These are phyloP conservation scores for Nothobranchius furzeri DNA, from an alignment of 2,113 vertebrate species.

Conservation along the genomic window DNA sequence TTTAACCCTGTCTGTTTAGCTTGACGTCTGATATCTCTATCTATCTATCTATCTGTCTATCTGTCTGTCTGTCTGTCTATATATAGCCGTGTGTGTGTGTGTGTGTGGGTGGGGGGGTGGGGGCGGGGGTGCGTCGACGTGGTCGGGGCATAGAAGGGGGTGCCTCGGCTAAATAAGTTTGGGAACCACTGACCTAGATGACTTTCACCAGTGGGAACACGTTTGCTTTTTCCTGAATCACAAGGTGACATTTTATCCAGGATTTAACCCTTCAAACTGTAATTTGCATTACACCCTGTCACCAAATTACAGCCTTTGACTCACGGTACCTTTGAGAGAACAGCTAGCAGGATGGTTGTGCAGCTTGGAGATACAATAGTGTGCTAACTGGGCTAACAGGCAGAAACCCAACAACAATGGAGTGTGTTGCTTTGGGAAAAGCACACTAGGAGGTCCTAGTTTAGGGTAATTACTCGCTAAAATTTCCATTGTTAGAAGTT, in stretches of 20 bases:
- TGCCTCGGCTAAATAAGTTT: no score
- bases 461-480: slow-evolving; percentile 27
- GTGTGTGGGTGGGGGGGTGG: no score
- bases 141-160: no score
- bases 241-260: slow-evolving; percentile 9
- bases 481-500: slow-evolving; percentile 26
- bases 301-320: slow-evolving; percentile 41
- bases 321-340: slow-evolving; percentile 16
- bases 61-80: no score
- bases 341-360: slow-evolving; percentile 30
- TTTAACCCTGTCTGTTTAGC: no score
- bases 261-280: slow-evolving; percentile 17
- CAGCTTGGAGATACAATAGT: slow-evolving; percentile 31
- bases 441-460: slow-evolving; percentile 23
- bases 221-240: slow-evolving; percentile 4
- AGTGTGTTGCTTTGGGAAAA: slow-evolving; percentile 18
- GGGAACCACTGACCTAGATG: no score
- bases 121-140: no score
- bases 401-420: slow-evolving; percentile 12
- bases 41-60: no score
- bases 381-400: slow-evolving; percentile 9
- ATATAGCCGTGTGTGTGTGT: no score
- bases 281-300: slow-evolving; percentile 22
- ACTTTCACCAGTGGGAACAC: no score
- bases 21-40: no score